Evolutionary conservation across 2,113 vertebrate genomes (phyloP).

Genomic region (Sciurus niger): DNA sequence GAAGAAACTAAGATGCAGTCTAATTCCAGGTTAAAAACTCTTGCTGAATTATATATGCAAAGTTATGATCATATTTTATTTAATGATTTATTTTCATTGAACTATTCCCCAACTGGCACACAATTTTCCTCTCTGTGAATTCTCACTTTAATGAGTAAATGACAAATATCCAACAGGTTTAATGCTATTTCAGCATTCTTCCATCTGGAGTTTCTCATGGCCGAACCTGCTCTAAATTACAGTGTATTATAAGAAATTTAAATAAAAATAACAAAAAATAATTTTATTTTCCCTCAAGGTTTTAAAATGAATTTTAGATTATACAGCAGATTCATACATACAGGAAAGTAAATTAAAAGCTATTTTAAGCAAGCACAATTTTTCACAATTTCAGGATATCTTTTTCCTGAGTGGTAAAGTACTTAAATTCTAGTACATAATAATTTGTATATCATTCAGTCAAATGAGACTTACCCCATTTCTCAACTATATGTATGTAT

Average conservation of each 20-base stretch:
- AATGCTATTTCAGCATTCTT: slow-evolving; percentile 28
- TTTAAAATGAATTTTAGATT: slow-evolving; percentile 32
- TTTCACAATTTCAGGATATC: neutral
- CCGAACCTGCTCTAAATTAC: neutral
- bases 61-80: slow-evolving; percentile 65
- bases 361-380: neutral
- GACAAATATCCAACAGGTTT: slow-evolving; percentile 71
- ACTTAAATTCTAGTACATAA: too few relatives aligned
- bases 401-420: neutral
- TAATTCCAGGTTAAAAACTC: slow-evolving; percentile 53
- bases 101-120: slow-evolving; percentile 66
- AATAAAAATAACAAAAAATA: neutral
- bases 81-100: slow-evolving; percentile 76
- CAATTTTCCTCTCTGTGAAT: slow-evolving; percentile 47
- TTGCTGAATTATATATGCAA: slow-evolving; percentile 45
- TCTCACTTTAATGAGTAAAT: slow-evolving; percentile 66
- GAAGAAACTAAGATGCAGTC: neutral
- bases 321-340: neutral
- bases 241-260: neutral
- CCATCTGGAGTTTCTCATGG: slow-evolving; percentile 69
- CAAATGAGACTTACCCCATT: neutral
- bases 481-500: neutral
- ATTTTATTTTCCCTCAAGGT: neutral
- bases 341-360: neutral
- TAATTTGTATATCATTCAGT: neutral